These are phyloP conservation scores for Venustoraphidia nigricollis DNA, from an alignment of 2,888 invertebrate genomes.

Conservation along the genomic window DNA sequence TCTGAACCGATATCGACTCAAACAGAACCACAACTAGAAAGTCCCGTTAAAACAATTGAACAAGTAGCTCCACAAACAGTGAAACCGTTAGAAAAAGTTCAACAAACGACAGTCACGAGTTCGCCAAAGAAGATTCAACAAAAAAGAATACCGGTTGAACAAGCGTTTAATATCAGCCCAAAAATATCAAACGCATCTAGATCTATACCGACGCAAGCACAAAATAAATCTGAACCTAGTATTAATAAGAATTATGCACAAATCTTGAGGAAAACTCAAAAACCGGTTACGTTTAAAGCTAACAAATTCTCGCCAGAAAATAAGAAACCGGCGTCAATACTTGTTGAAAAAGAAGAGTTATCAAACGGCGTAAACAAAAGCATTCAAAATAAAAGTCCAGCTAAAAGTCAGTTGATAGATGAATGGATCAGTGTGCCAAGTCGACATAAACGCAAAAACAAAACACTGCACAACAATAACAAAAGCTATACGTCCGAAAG, in stretches of 20 bases:
- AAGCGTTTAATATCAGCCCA: no score
- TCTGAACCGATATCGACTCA: no score
- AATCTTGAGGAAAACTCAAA: not conserved
- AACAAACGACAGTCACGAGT: no score
- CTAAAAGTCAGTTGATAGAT: constrained; percentile 9
- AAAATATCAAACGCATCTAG: no score
- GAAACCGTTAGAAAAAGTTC: no score
- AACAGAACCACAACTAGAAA: no score
- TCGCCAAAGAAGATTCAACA: no score
- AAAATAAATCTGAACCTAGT: not conserved
- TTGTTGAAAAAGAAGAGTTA: no score
- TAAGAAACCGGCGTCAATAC: not conserved
- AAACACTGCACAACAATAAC: constrained; percentile 7
- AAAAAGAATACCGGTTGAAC: no score
- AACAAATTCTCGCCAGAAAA: not conserved
- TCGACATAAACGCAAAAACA: constrained; percentile 25
- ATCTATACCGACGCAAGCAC: not conserved
- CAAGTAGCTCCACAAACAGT: no score
- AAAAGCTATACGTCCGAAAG: not conserved
- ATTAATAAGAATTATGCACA: constrained; percentile 1
- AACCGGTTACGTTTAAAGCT: not conserved
- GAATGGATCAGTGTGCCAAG: constrained; percentile 28
- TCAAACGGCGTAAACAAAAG: no score
- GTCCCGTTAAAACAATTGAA: no score
- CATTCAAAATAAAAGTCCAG: constrained; percentile 5